Evolutionary conservation across 2,797 vertebrate species (phyloP).

Genomic region (Pangasius sanitwongsei): DNA sequence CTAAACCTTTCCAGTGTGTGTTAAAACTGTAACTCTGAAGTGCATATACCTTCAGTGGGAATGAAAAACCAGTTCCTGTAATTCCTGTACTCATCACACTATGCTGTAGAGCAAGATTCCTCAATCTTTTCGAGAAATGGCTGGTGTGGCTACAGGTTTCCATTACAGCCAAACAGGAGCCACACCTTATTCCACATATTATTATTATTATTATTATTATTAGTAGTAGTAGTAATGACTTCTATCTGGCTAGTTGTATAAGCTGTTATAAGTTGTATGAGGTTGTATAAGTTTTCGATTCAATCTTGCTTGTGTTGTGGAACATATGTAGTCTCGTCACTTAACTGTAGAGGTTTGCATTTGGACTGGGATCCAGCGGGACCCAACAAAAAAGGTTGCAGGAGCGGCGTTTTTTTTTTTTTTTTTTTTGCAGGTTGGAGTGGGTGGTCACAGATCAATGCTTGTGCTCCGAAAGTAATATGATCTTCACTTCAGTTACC

Average conservation of each 20-base stretch:
- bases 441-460: background rate
- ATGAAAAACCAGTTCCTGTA: background rate
- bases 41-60: background rate
- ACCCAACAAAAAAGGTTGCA: background rate
- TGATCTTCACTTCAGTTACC: background rate
- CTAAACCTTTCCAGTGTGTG: background rate
- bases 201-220: background rate
- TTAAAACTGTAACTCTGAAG: background rate
- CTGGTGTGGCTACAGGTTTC: background rate
- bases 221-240: background rate
- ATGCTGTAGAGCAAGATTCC: background rate
- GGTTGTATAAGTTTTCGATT: background rate
- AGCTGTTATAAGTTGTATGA: background rate
- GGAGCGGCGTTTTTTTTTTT: too few relatives aligned
- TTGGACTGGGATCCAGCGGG: background rate
- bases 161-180: background rate
- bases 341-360: background rate
- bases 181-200: background rate
- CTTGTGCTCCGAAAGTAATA: background rate
- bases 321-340: background rate
- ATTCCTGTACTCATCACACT: background rate
- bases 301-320: background rate
- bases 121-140: background rate
- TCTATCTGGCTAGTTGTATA: background rate
- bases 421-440: background rate